These are phyloP conservation scores for Spatulosminthurus flaviceps DNA, from an alignment of 2,888 invertebrate genomes.

Conservation along the genomic window DNA sequence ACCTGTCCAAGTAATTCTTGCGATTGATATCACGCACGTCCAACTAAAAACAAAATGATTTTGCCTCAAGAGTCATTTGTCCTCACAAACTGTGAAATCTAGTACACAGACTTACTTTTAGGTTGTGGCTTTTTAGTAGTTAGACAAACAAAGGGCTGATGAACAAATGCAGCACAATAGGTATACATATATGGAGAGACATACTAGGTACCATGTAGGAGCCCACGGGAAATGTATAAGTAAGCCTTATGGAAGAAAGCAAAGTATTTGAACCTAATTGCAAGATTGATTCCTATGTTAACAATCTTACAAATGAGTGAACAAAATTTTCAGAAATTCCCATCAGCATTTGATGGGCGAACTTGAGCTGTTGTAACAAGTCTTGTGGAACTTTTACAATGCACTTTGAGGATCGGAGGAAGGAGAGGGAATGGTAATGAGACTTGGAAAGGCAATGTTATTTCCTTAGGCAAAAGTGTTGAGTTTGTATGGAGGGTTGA, in stretches of 20 bases:
- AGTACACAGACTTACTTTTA: too few relatives aligned
- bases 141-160: too few relatives aligned
- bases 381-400: neutral
- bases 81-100: neutral
- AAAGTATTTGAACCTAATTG: too few relatives aligned
- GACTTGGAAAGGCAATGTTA: slow-evolving; percentile 20
- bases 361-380: too few relatives aligned
- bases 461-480: slow-evolving; percentile 35
- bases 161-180: too few relatives aligned
- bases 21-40: slow-evolving; percentile 11
- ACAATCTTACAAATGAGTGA: too few relatives aligned
- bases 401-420: neutral
- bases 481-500: slow-evolving; percentile 9
- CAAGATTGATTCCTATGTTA: too few relatives aligned
- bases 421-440: neutral
- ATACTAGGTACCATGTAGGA: too few relatives aligned
- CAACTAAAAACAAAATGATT: neutral
- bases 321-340: neutral
- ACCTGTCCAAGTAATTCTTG: neutral
- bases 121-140: too few relatives aligned
- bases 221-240: too few relatives aligned
- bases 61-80: neutral
- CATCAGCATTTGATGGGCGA: neutral
- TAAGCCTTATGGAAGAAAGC: too few relatives aligned
- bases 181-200: too few relatives aligned